Conservation (phyloP, 2,888 invertebrate species). For the Drosophila kanekoi region DNA sequence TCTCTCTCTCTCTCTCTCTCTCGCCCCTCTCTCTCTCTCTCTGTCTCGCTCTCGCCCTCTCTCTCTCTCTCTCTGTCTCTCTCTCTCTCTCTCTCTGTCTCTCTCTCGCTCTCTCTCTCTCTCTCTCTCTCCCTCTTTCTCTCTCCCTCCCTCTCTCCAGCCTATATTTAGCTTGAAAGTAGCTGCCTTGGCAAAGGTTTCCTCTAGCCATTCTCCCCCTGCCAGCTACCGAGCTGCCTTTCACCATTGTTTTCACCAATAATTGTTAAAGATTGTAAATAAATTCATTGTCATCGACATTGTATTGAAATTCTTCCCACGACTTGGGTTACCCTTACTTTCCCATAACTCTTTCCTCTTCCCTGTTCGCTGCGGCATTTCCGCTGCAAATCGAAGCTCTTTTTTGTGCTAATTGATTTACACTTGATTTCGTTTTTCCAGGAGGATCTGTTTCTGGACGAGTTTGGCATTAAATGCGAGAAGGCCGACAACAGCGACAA, state of each 20-base stretch:
- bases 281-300: slow-evolving; percentile 26
- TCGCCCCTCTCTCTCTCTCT: too few relatives aligned
- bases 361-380: slow-evolving; percentile 29
- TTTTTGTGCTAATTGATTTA: slow-evolving; percentile 41
- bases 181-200: too few relatives aligned
- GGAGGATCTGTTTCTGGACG: slow-evolving; percentile 79
- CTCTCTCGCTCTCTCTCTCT: background rate
- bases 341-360: slow-evolving; percentile 4
- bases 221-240: too few relatives aligned
- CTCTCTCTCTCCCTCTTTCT: background rate
- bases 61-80: background rate
- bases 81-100: background rate
- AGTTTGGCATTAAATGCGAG: slow-evolving; percentile 77
- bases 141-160: background rate
- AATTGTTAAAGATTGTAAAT: slow-evolving; percentile 2
- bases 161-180: too few relatives aligned
- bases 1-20: background rate
- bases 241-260: background rate
- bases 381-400: slow-evolving; percentile 43
- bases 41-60: too few relatives aligned
- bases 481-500: slow-evolving; percentile 72
- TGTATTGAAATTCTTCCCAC: slow-evolving; percentile 19
- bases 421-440: slow-evolving; percentile 50
- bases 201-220: too few relatives aligned
- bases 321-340: background rate